A percentile compares a stretch with the other conserved stretches of the same genome.
phyloP scores from a whole-genome alignment of 2,797 vertebrate species.

The Valencia hispanica region DNA sequence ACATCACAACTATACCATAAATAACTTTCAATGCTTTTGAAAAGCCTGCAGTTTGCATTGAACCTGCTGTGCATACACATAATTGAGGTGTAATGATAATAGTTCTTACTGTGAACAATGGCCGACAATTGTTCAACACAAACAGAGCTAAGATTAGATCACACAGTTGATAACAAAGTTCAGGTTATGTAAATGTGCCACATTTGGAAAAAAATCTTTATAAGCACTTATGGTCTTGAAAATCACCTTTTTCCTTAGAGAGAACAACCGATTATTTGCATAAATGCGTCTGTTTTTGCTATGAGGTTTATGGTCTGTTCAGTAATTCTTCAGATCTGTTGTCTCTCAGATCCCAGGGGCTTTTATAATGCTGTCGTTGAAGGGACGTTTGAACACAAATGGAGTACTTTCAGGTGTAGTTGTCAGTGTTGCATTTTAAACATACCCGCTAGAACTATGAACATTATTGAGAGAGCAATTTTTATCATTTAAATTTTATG shows the following conservation, averaged over 20 bases:
- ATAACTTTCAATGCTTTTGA: background rate
- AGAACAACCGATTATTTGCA: conserved; percentile 26
- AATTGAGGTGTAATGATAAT: conserved; percentile 43
- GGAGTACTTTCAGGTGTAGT: conserved; percentile 23
- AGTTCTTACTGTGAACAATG: conserved; percentile 31
- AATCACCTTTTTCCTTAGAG: conserved; percentile 35
- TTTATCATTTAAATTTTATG: background rate
- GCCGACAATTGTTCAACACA: conserved; percentile 40
- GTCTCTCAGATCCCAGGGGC: conserved; percentile 41
- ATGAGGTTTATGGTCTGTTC: conserved; percentile 37
- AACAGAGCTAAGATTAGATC: conserved; percentile 50
- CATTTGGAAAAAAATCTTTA: conserved; percentile 23
- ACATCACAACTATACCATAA: background rate
- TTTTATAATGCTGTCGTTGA: conserved; percentile 31
- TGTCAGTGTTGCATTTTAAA: conserved; percentile 11
- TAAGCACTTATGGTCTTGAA: conserved; percentile 19
- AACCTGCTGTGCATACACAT: conserved; percentile 19
- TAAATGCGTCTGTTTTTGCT: background rate
- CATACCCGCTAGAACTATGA: background rate
- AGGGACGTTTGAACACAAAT: conserved; percentile 48
- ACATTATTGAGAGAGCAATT: conserved; percentile 9
- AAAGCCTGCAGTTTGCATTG: conserved; percentile 19
- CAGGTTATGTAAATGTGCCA: conserved; percentile 35
- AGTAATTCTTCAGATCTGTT: conserved; percentile 31
- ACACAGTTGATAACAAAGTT: conserved; percentile 26